Evolutionary conservation across 1,140 invertebrate species (phyloP), one percentile per base, ranked within the genome.

Genomic region (Drosophila insularis): DNA sequence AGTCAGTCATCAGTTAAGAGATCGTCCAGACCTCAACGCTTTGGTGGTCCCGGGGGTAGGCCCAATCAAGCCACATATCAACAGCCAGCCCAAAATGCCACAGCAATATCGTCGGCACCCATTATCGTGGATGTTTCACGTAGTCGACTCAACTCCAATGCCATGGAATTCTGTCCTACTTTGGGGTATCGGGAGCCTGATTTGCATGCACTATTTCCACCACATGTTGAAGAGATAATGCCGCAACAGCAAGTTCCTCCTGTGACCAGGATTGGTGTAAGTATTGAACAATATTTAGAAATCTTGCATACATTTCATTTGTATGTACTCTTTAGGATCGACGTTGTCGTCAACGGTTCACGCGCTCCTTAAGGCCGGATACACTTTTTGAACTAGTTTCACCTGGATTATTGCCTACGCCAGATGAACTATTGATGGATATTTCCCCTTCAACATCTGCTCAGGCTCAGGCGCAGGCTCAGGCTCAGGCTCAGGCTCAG

Each of bases 121-220:
- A 27, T 27, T 27, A 5, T 11, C 2, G 10, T 37, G 11, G 35
- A 66, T n/a, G 58, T 50, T 4, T 61, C 72, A 2, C 13, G 17
- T 8, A 74, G 72, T 50, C 56, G 46, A 1, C 43, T 74, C 2
- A 74, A 74, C 31, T 65, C 37, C 39, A 74, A 65, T 60, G 71
- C 71, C 8, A 13, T 13, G 2, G 71, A 74, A 21, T 74, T 74
- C 37, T n/a, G 7, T 13, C 71, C 71, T 2, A 50, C 55, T 0
- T 35, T 58, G 14, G 17, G 35, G 19, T 23, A 17, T 13, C 31
- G 13, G 14, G 55, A 14, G 4, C 14, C 14, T 11, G 10, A 23
- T 13, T 54, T 54, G 19, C 6, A 23, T 4, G 10, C 35, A 13
- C 0, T 3, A 37, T 1, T 2, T 56, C 27, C 54, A 14, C 31